phyloP scores from a whole-genome alignment of 2,888 invertebrate species.

The Agrenia bidenticulata region DNA sequence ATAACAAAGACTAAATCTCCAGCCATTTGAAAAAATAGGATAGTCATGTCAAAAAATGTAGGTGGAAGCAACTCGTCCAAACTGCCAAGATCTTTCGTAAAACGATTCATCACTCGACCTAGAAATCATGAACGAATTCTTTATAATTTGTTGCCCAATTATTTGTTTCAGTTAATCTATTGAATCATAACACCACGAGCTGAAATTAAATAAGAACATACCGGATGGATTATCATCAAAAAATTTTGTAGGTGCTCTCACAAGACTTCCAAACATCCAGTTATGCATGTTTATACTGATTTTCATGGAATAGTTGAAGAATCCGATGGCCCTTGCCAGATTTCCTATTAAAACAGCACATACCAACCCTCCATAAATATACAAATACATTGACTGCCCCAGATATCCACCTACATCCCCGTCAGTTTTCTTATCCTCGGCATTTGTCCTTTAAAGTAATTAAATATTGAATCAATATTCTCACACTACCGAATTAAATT shows the following conservation, averaged over 20 bases:
- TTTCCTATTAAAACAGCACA: constrained; percentile 16
- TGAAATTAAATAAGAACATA: not conserved
- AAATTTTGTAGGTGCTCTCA: constrained; percentile 36
- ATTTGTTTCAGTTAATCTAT: not conserved
- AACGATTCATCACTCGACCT: constrained; percentile 78
- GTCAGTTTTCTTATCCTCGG: constrained; percentile 21
- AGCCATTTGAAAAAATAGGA: constrained; percentile 66
- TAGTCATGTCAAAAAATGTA: constrained; percentile 62
- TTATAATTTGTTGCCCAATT: not conserved
- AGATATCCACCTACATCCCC: constrained; percentile 7
- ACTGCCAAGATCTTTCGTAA: constrained; percentile 79
- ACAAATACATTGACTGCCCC: constrained; percentile 15
- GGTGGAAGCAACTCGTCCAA: constrained; percentile 68
- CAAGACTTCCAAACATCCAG: constrained; percentile 35
- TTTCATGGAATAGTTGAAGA: constrained; percentile 32
- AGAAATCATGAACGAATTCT: not conserved
- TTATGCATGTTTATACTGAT: constrained; percentile 40
- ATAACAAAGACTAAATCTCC: constrained; percentile 58
- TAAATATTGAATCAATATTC: not conserved
- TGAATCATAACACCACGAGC: not conserved
- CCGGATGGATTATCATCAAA: constrained; percentile 46
- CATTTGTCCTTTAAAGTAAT: constrained; percentile 26
- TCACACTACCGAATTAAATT: not conserved
- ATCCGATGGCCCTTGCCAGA: constrained; percentile 23
- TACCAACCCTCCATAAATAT: constrained; percentile 24